These are phyloP conservation scores for Stramonita haemastoma DNA, from an alignment of 2,888 invertebrate species.

Conservation along the genomic window DNA sequence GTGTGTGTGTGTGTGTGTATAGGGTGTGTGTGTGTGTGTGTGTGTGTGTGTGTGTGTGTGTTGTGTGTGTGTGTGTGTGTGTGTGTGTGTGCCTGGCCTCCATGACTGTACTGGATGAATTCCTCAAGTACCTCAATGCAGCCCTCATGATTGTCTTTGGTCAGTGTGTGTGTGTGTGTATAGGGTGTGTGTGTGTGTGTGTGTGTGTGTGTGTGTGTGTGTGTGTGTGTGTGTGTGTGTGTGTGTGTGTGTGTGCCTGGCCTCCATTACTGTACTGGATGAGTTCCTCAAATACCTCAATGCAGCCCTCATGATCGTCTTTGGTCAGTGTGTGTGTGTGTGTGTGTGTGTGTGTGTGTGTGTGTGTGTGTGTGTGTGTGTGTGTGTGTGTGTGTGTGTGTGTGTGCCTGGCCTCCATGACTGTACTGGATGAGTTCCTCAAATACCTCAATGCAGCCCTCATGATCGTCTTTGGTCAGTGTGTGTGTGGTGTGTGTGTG, in stretches of 20 bases:
- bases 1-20: too few species aligned
- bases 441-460: constrained; percentile 64
- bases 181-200: too few species aligned
- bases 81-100: not conserved
- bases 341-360: too few species aligned
- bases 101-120: constrained; percentile 60
- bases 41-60: not conserved
- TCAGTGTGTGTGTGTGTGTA: constrained; percentile 40
- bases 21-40: not conserved
- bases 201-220: too few species aligned
- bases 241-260: constrained; percentile 46
- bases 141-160: constrained; percentile 70
- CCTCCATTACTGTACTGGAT: constrained; percentile 57
- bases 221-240: too few species aligned
- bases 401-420: constrained; percentile 49
- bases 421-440: constrained; percentile 63
- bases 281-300: constrained; percentile 66
- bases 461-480: constrained; percentile 70
- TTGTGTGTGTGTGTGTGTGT: not conserved
- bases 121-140: constrained; percentile 64
- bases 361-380: not conserved
- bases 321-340: not conserved
- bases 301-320: constrained; percentile 68
- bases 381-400: not conserved
- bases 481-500: not conserved